Base-by-base conservation (phyloP, 2,797 vertebrate genomes). In the Rallus crepitans region DNA sequence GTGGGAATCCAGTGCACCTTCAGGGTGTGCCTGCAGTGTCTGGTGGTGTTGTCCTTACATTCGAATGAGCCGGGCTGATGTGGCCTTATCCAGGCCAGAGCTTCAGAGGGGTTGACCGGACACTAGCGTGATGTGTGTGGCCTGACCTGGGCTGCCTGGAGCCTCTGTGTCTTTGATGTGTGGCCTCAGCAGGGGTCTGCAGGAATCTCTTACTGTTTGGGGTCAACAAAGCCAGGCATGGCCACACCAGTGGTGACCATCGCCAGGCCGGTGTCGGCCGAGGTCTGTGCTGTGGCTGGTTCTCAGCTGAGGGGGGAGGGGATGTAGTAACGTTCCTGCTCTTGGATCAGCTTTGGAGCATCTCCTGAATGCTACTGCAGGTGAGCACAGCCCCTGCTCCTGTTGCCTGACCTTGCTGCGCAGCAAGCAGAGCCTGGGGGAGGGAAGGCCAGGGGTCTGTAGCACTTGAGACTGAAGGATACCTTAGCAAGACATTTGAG, bases 11-110 rank as follows among this genome's bases (percentile, higher is more conserved):
- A n/a, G 21, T 27, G 31, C 56, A 47, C 60, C 9, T 20, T 63
- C n/a, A 57, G 55, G 52, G 15, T 28, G 2, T 0, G 0, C 35
- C 50, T 35, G 35, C 7, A 15, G 27, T 0, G 52, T 76, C n/a
- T 0, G 0, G n/a, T 56, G 53, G 27, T n/a, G 11, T 1, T 77
- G 55, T 78, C 39, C 50, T 70, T 65, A 60, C 1, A 3, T 56
- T 85, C 5, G 17, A 7, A 12, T 35, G 39, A 35, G 39, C 18
- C 11, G n/a, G 55, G 47, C 5, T 65, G 42, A 6, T 0, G 3
- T 77, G 81, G 45, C 56, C 35, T 55, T 50, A 9, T 63, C 48
- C 61, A 53, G 17, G 28, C 1, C 42, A 30, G 50, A 40, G n/a
- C 45, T 81, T 79, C 79, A 47, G n/a, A 25, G 65, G 53, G 37